Base-by-base conservation (phyloP, 1,140 invertebrate species). In the Drosophila micromelanica region DNA sequence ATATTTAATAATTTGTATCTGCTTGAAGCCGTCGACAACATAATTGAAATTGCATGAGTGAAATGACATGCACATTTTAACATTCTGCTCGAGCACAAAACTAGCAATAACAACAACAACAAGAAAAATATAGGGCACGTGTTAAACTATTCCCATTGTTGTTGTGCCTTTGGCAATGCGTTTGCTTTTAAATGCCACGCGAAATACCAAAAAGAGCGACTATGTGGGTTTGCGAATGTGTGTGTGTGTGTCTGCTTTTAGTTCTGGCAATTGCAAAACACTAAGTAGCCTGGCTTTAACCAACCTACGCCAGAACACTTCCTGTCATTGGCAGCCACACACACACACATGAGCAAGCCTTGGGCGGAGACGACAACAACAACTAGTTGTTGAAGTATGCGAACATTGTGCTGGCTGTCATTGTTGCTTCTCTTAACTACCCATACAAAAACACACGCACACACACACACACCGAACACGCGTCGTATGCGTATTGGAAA, bases 31-130 rank as follows among this genome's bases (percentile, higher is more conserved):
- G 60, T 20, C 37, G 7, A 56, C 56, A 74, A 67, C 59, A 68
- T 81, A 81, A 78, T 75, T 81, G 57, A 78, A 78, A 81, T 81
- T 80, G 70, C 71, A 65, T 72, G 55, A 77, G 54, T 69, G 73
- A 76, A 73, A 61, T 76, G 78, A 80, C 69, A 69, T 51, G 37
- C 38, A 68, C 35, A 68, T 48, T 48, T 23, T 23, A 32, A 38
- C 32, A 52, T 17, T 52, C 7, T 11, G 7, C 38, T 32, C 35
- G 23, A 17, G 1, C 23, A 20, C 30, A 54, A 23, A 17, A 23
- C 35, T 46, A 61, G 74, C 35, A 45, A 60, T 9, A 1, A 45
- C 13, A 32, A 51, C 20, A 42, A 42, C 4, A 17, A 17, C 35
- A 54, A 30, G 5, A 62, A 51, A 57, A 45, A 43, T 35, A 63